Percentiles rank a stretch among this genome's conserved stretches.
These are phyloP conservation scores for Apamea anceps DNA, from an alignment of 2,888 invertebrate genomes.

Conservation along the genomic window DNA sequence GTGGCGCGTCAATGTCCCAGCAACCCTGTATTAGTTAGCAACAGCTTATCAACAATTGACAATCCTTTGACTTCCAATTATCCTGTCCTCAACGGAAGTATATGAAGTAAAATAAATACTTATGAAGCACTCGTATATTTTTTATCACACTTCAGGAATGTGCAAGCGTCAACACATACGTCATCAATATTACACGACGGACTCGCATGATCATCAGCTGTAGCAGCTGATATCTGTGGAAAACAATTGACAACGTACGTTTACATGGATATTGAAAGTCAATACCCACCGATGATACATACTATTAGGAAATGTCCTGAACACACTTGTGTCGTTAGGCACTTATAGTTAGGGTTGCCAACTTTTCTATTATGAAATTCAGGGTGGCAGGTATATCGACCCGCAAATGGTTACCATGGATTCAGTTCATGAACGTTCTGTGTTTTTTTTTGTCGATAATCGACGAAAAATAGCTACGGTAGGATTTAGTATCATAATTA, in stretches of 20 bases:
- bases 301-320: not conserved
- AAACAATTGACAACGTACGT: constrained; percentile 24
- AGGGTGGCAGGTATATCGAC: no score
- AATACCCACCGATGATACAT: not conserved
- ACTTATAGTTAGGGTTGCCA: not conserved
- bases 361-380: no score
- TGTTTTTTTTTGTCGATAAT: no score
- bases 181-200: constrained; percentile 18
- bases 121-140: not conserved
- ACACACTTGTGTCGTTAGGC: not conserved
- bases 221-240: constrained; percentile 19
- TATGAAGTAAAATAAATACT: constrained; percentile 8
- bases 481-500: no score
- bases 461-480: no score
- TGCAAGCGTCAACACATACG: constrained; percentile 2
- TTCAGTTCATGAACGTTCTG: no score
- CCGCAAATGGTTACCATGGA: no score
- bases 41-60: not conserved
- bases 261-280: not conserved
- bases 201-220: not conserved
- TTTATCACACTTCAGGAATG: constrained; percentile 19
- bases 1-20: not conserved
- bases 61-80: not conserved
- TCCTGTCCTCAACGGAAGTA: not conserved
- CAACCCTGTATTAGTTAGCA: not conserved